Conservation (phyloP, 1,140 invertebrate genomes). For the Condylostylus longicornis region DNA sequence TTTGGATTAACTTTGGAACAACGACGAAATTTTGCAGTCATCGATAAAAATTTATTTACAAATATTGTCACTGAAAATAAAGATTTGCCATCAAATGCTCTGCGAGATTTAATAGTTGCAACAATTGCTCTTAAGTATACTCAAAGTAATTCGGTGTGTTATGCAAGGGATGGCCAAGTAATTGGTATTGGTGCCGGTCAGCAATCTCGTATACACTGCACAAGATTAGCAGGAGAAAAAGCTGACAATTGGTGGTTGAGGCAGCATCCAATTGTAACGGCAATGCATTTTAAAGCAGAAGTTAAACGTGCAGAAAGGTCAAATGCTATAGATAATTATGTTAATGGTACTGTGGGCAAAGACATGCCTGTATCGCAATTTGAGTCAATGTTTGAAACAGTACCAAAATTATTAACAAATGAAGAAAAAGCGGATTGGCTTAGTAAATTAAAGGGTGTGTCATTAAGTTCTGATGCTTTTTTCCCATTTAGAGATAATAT, state of each 20-base stretch:
- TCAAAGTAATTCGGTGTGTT: conserved; percentile 47
- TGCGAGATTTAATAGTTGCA: conserved; percentile 86
- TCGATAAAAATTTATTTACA: conserved; percentile 60
- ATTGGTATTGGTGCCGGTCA: conserved; percentile 96
- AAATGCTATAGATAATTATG: conserved; percentile 93
- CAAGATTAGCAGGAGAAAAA: conserved; percentile 89
- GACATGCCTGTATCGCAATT: conserved; percentile 34
- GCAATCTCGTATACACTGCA: conserved; percentile 95
- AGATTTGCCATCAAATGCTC: conserved; percentile 53
- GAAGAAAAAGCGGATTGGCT: conserved; percentile 68
- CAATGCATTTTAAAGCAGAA: conserved; percentile 77
- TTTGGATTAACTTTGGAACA: conserved; percentile 90
- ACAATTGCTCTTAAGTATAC: conserved; percentile 96
- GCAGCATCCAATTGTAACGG: conserved; percentile 74
- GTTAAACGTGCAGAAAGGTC: conserved; percentile 86
- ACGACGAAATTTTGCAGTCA: conserved; percentile 75
- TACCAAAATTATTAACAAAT: conserved; percentile 50
- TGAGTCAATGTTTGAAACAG: conserved; percentile 47
- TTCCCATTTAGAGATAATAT: conserved; percentile 98
- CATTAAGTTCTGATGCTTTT: conserved; percentile 94
- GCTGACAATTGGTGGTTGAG: conserved; percentile 98
- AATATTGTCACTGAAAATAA: conserved; percentile 70
- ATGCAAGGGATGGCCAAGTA: conserved; percentile 66
- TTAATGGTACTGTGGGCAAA: conserved; percentile 74
- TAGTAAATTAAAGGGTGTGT: conserved; percentile 62